These are phyloP conservation scores for Diphyllodes magnificus DNA, from an alignment of 2,113 vertebrate genomes.

Conservation along the genomic window DNA sequence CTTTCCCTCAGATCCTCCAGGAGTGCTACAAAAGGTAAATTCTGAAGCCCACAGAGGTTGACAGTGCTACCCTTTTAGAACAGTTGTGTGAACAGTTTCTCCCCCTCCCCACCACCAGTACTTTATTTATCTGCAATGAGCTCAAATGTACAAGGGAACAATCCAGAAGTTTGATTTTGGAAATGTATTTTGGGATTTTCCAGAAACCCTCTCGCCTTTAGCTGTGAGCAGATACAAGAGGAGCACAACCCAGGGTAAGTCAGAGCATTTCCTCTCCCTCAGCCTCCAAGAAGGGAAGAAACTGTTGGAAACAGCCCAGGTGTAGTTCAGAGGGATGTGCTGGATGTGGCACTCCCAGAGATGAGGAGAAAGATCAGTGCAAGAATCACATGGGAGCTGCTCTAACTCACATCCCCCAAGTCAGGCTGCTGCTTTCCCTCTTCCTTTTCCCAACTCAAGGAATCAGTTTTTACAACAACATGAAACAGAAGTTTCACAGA, in stretches of 20 bases:
- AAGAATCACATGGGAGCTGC: not conserved
- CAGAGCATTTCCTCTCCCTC: not conserved
- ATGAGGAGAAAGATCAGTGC: constrained; percentile 14
- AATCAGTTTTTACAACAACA: not conserved
- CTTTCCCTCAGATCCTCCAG: not conserved
- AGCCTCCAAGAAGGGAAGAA: not conserved
- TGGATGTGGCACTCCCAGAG: not conserved
- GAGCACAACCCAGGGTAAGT: not conserved
- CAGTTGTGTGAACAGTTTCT: not conserved
- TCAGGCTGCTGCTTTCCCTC: not conserved
- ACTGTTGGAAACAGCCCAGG: not conserved
- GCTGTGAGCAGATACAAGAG: not conserved
- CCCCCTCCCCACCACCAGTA: not conserved
- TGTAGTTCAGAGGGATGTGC: not conserved
- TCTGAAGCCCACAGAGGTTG: not conserved
- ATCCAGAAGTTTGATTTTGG: not conserved
- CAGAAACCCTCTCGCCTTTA: not conserved
- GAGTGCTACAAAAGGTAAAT: not conserved
- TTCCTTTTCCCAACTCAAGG: not conserved
- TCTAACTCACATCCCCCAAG: not conserved
- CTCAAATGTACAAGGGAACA: not conserved
- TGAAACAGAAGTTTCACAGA: not conserved
- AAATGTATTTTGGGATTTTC: not conserved
- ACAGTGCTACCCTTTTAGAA: not conserved
- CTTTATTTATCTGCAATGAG: not conserved